Conservation (phyloP, 1,140 invertebrate genomes). For the Drosophila parvula region DNA sequence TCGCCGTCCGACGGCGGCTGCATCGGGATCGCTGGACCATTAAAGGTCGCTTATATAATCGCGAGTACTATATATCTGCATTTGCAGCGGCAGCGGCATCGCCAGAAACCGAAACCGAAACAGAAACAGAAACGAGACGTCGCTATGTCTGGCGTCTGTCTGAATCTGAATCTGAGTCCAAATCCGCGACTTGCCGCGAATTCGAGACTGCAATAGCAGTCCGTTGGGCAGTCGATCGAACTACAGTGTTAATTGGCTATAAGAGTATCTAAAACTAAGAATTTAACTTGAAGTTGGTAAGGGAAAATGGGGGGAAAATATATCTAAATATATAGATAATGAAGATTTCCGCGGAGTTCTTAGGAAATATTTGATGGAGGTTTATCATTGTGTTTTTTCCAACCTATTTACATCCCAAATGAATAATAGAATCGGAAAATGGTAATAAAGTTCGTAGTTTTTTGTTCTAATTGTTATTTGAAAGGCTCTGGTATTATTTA, state of each 20-base stretch:
- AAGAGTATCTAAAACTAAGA: not conserved
- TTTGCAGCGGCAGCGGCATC: constrained; percentile 50
- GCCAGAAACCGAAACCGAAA: constrained; percentile 52
- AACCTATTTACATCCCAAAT: too few relatives aligned
- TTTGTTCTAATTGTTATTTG: too few relatives aligned
- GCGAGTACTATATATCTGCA: constrained; percentile 68
- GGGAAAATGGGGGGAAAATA: too few relatives aligned
- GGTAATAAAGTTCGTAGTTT: too few relatives aligned
- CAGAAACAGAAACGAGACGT: constrained; percentile 64
- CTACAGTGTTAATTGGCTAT: constrained; percentile 18
- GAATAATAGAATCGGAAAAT: too few relatives aligned
- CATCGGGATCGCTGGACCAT: constrained; percentile 81
- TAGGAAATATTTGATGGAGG: too few relatives aligned
- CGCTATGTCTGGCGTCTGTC: constrained; percentile 44
- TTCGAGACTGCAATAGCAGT: constrained; percentile 41
- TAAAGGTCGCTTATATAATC: constrained; percentile 83
- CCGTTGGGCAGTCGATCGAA: constrained; percentile 53
- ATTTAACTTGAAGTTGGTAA: too few relatives aligned
- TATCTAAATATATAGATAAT: too few relatives aligned
- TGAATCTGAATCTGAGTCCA: constrained; percentile 24
- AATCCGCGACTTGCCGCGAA: constrained; percentile 36
- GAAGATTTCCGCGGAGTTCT: too few relatives aligned
- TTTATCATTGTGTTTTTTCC: too few relatives aligned
- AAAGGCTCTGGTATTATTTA: too few relatives aligned
- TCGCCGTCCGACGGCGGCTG: constrained; percentile 20